These are phyloP conservation scores for Mythimna vitellina DNA, from an alignment of 2,888 invertebrate genomes.

Conservation along the genomic window DNA sequence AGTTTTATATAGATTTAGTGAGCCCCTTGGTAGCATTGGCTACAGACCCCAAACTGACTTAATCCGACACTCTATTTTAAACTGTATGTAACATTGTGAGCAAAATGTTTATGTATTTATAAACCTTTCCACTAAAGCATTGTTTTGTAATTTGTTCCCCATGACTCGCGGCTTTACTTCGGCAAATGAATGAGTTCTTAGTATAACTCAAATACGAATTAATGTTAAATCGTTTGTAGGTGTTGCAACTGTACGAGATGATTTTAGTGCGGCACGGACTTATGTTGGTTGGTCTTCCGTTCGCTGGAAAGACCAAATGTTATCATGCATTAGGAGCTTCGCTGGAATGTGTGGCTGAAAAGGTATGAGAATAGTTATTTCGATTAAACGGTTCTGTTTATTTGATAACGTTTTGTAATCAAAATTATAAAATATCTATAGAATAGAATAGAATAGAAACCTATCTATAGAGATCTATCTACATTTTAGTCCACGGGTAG, in stretches of 20 bases:
- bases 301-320: slow-evolving; percentile 97
- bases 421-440: neutral
- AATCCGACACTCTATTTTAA: too few relatives aligned
- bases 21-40: too few relatives aligned
- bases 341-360: slow-evolving; percentile 94
- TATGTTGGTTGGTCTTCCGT: slow-evolving; percentile 98
- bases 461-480: too few relatives aligned
- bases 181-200: neutral
- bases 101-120: too few relatives aligned
- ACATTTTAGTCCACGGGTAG: neutral
- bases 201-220: neutral
- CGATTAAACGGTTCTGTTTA: neutral
- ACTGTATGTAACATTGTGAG: too few relatives aligned
- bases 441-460: too few relatives aligned
- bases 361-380: slow-evolving; percentile 80
- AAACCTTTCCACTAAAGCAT: too few relatives aligned
- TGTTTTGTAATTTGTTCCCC: too few relatives aligned
- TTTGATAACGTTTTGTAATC: neutral
- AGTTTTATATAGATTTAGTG: too few relatives aligned
- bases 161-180: neutral
- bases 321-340: slow-evolving; percentile 96
- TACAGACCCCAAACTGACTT: too few relatives aligned
- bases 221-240: slow-evolving; percentile 67
- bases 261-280: slow-evolving; percentile 98
- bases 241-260: slow-evolving; percentile 97